These are phyloP conservation scores for Deroptyus accipitrinus DNA, from an alignment of 2,113 vertebrate species.

Conservation along the genomic window DNA sequence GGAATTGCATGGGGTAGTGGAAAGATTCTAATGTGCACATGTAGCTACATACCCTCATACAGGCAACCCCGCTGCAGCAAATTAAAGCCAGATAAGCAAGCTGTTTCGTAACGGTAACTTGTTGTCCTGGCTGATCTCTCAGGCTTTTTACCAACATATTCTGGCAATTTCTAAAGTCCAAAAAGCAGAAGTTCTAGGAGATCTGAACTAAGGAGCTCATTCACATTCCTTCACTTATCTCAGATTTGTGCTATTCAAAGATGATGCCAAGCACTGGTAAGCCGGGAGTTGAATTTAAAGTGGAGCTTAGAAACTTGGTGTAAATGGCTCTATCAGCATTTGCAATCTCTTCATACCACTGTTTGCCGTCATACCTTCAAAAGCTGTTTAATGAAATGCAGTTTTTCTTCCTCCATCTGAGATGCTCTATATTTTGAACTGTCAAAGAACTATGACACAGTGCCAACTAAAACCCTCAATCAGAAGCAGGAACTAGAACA, in stretches of 20 bases:
- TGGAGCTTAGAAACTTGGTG: neutral
- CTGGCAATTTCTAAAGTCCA: neutral
- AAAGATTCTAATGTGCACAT: neutral
- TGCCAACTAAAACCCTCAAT: neutral
- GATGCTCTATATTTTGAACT: neutral
- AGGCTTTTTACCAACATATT: neutral
- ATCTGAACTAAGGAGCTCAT: neutral
- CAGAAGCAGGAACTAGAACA: neutral
- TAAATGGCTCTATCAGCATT: neutral
- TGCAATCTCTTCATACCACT: neutral
- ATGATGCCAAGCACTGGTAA: rapidly evolving
- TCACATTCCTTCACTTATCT: constrained; percentile 10
- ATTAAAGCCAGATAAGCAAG: neutral
- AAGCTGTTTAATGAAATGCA: constrained; percentile 1
- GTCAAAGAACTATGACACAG: neutral
- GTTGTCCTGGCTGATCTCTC: neutral
- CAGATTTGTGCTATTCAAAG: neutral
- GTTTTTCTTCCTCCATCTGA: neutral
- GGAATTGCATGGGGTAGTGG: neutral
- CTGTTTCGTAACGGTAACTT: neutral
- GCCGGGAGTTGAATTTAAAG: constrained; percentile 5
- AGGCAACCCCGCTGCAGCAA: neutral
- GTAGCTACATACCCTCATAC: neutral
- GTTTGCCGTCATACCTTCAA: neutral
- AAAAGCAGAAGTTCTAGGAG: neutral